Conservation (phyloP, 1,140 invertebrate genomes). For the Penaeus indicus region DNA sequence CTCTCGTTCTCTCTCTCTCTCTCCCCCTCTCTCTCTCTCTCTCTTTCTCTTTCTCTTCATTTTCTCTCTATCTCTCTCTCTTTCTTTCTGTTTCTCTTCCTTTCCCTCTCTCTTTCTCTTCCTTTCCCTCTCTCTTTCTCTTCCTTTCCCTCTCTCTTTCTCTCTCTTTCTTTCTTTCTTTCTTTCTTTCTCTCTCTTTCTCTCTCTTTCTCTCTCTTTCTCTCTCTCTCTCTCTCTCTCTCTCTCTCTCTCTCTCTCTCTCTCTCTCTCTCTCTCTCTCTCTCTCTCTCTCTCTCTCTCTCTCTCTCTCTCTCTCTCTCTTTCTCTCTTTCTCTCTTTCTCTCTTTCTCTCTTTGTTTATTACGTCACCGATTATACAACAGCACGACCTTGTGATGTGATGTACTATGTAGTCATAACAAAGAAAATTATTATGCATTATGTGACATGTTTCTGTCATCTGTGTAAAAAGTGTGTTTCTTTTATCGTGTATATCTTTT, state of each 20-base stretch:
- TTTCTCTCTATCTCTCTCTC: conserved; percentile 26
- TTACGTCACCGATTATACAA: no score
- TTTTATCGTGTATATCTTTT: no score
- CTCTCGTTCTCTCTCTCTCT: neutral
- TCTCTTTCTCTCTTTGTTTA: neutral
- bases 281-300: neutral
- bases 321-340: neutral
- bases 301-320: neutral
- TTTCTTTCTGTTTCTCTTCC: neutral
- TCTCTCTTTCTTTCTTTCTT: neutral
- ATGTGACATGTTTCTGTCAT: no score
- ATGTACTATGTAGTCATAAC: no score
- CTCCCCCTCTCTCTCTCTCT: neutral
- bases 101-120: neutral
- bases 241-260: neutral
- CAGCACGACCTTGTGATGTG: no score
- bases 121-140: no score
- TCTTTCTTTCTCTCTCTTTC: conserved; percentile 17
- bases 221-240: neutral
- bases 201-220: conserved; percentile 28
- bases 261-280: neutral
- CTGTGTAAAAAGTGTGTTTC: no score
- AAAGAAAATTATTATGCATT: no score
- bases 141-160: neutral
- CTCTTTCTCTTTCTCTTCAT: neutral